These are phyloP conservation scores for cattle (Bos taurus) DNA, from an alignment of 2,113 vertebrate genomes.

Conservation along the genomic window DNA sequence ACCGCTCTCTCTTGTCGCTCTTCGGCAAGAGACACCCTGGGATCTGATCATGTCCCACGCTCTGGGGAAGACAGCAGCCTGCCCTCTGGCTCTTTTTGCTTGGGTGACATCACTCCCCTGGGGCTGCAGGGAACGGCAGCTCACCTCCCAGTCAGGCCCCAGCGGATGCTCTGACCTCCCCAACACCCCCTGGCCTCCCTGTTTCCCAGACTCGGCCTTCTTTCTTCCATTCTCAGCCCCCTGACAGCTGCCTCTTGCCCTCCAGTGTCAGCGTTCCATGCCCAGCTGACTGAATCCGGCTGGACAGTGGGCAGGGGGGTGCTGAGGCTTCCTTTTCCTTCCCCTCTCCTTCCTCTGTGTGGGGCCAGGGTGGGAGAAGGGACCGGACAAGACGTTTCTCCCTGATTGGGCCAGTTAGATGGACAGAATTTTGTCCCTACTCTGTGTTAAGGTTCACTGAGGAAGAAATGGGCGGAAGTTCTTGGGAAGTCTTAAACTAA, in stretches of 20 bases:
- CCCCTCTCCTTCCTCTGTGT: not conserved
- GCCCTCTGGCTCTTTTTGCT: slow-evolving; percentile 29
- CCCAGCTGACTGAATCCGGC: not conserved
- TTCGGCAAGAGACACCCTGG: not conserved
- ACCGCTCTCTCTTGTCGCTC: not conserved
- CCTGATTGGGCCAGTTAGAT: not conserved
- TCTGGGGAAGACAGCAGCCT: not conserved
- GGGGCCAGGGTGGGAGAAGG: not conserved
- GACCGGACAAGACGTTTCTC: not conserved
- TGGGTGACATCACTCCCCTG: slow-evolving; percentile 51
- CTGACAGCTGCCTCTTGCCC: not conserved
- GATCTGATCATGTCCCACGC: slow-evolving; percentile 59
- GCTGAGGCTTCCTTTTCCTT: not conserved
- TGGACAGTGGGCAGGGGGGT: not conserved
- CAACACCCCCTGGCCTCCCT: not conserved
- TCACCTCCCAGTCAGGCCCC: not conserved
- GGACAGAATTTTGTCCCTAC: not conserved
- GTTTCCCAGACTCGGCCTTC: not conserved
- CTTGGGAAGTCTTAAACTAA: not conserved
- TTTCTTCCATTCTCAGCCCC: not conserved
- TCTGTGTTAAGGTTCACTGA: not conserved
- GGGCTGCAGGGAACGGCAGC: slow-evolving; percentile 21
- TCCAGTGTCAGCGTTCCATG: not conserved
- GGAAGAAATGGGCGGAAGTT: not conserved
- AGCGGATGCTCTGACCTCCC: not conserved